Evolutionary conservation across 2,113 vertebrate genomes (phyloP).

Genomic region (Piliocolobus tephrosceles): DNA sequence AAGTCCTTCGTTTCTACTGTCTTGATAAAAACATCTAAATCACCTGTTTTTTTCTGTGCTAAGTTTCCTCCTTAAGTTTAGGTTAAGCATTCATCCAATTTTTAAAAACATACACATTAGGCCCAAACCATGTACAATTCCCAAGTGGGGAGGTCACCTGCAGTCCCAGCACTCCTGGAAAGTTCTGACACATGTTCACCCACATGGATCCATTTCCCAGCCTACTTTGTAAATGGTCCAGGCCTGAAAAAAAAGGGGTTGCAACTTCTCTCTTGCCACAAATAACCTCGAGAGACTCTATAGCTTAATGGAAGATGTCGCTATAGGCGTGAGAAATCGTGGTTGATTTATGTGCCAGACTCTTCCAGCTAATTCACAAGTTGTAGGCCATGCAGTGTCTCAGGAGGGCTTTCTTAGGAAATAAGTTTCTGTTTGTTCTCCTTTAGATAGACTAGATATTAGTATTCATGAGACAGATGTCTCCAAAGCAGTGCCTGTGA

Average conservation of each 20-base stretch:
- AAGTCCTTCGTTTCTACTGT: background rate
- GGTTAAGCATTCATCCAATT: background rate
- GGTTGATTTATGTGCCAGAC: background rate
- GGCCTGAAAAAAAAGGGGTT: background rate
- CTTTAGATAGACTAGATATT: constrained; percentile 37
- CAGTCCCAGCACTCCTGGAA: background rate
- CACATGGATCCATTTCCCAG: background rate
- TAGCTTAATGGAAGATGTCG: background rate
- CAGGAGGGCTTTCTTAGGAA: background rate
- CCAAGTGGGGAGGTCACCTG: background rate
- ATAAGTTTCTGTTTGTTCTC: constrained; percentile 37
- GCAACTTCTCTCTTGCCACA: background rate
- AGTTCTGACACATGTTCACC: background rate
- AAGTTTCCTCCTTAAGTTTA: background rate
- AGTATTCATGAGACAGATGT: constrained; percentile 57
- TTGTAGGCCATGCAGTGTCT: background rate
- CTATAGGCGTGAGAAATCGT: background rate
- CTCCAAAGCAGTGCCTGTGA: constrained; percentile 42
- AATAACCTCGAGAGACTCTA: background rate
- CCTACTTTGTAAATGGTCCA: background rate
- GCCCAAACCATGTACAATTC: background rate
- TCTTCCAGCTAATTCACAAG: background rate
- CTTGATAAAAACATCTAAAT: background rate
- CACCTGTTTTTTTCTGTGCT: background rate
- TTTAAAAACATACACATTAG: background rate